phyloP scores from a whole-genome alignment of 2,888 invertebrate genomes.

The Cerastoderma edule region DNA sequence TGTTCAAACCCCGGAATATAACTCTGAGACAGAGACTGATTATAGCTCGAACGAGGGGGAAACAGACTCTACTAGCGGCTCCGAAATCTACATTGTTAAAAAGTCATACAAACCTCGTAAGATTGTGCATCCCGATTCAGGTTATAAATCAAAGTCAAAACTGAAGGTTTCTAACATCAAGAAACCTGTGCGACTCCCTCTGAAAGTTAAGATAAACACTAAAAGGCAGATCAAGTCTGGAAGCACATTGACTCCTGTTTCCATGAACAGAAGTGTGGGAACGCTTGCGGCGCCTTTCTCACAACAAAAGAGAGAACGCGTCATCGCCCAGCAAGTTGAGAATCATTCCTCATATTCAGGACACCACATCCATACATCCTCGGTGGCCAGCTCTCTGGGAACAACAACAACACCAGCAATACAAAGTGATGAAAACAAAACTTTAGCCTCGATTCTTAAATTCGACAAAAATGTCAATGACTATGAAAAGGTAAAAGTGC shows the following conservation, averaged over 20 bases:
- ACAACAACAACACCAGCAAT: constrained; percentile 1
- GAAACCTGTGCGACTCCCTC: constrained; percentile 26
- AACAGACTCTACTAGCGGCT: constrained; percentile 35
- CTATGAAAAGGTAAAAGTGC: constrained; percentile 24
- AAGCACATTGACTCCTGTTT: constrained; percentile 13
- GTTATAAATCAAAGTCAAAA: constrained; percentile 26
- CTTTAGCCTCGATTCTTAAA: constrained; percentile 8
- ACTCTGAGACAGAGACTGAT: constrained; percentile 49
- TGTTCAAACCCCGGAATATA: constrained; percentile 37
- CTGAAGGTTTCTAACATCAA: constrained; percentile 24
- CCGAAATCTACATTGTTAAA: constrained; percentile 29
- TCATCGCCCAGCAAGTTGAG: not conserved
- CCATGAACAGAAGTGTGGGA: constrained; percentile 21
- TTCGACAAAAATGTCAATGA: constrained; percentile 14
- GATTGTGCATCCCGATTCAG: constrained; percentile 1
- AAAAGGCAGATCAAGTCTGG: constrained; percentile 28
- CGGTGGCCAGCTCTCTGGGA: not conserved
- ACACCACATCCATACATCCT: not conserved
- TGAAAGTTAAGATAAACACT: constrained; percentile 48
- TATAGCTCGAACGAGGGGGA: constrained; percentile 33
- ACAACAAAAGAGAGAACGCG: not conserved
- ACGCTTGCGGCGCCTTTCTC: constrained; percentile 12
- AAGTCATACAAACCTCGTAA: constrained; percentile 29
- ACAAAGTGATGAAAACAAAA: constrained; percentile 20
- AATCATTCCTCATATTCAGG: constrained; percentile 7